Conservation (phyloP, 1,140 invertebrate genomes). For the Drosophila elegans region DNA sequence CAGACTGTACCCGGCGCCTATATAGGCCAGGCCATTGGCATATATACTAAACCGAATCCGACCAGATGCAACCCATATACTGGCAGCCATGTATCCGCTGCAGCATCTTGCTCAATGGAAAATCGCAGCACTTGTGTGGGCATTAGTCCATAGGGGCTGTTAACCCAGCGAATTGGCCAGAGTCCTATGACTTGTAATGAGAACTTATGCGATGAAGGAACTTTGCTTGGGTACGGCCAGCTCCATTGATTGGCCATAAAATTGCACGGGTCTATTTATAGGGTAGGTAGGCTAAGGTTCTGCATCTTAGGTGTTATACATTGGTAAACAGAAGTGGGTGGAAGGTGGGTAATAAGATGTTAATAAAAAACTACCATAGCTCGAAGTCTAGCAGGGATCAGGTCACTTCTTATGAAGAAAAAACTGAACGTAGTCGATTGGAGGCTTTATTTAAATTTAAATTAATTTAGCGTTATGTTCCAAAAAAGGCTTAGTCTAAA, state of each 20-base stretch:
- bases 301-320: no score
- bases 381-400: background rate
- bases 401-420: no score
- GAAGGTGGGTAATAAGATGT: background rate
- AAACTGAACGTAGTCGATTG: background rate
- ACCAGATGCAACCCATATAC: constrained; percentile 8
- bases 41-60: constrained; percentile 33
- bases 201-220: constrained; percentile 13
- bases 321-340: background rate
- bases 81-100: constrained; percentile 12
- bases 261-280: constrained; percentile 38
- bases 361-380: background rate
- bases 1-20: constrained; percentile 62
- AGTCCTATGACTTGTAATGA: constrained; percentile 14
- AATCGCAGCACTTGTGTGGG: constrained; percentile 21
- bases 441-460: no score
- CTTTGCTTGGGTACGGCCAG: background rate
- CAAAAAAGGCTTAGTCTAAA: no score
- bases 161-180: constrained; percentile 13
- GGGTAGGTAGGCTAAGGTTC: background rate
- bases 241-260: constrained; percentile 26
- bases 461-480: no score
- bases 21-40: constrained; percentile 75
- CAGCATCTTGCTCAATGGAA: constrained; percentile 53
- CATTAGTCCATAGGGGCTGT: constrained; percentile 6